Evolutionary conservation across 2,888 invertebrate genomes (phyloP), one percentile per base, ranked within the genome.

Genomic region (Cryptocephalus moraei): DNA sequence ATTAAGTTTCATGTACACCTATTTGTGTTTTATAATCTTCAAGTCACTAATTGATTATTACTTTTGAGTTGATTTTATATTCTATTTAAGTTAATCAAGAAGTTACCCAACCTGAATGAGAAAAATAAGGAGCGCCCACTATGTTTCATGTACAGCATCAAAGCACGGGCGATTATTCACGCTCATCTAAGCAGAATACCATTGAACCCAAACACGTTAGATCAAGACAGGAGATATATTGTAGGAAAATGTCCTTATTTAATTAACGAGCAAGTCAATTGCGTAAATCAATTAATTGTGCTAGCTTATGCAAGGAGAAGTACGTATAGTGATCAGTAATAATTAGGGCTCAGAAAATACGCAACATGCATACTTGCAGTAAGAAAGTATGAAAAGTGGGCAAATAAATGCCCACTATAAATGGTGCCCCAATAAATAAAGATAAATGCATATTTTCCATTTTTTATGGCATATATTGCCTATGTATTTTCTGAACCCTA

Each of bases 221-320:
- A 93, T 62, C 79, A 82, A 65, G 93, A 95, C 75, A 77, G 88
- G 39, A 81, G 86, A 60, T 86, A 86, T 62, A 79, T 91, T 46
- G 82, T 91, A 41, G 87, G 85, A 56, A 92, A 95, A 68, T 90
- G 91, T 67, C 95, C 96, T 1, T 92, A 92, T 69, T 79, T 99
- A 39, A 85, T 99, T 46, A 91, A 95, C 61, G 97, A 99, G 73
- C 95, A 97, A 91, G 89, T 97, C 46, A 91, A 89, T 64, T 92
- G 94, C 67, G 88, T 93, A 10, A 91, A 94, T 64, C 93, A 95
- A 68, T 77, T 97, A 40, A 91, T 94, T 49, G 82, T 93, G 65
- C 76, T 94, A 51, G 91, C 91, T 10, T 91, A 92, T 67, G 90
- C 92, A 49, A 80, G 91, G 56, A 81, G 93, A 76, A 83, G 90